These are phyloP conservation scores for Syngnathus acus DNA, from an alignment of 2,797 vertebrate genomes.

Conservation along the genomic window DNA sequence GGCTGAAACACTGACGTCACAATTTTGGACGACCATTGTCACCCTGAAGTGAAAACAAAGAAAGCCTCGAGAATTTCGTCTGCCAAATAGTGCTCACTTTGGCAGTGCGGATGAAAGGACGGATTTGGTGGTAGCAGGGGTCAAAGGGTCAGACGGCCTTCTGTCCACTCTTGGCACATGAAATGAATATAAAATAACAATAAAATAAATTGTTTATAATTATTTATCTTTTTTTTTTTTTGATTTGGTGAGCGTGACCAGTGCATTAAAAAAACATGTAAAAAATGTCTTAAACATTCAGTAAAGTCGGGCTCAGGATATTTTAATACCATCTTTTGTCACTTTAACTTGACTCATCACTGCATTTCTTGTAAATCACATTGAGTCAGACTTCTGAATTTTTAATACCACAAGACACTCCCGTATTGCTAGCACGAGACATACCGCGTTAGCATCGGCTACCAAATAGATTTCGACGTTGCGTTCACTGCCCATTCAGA, in stretches of 20 bases:
- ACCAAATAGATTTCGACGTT: not conserved
- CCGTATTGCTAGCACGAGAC: not conserved
- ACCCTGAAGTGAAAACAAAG: not conserved
- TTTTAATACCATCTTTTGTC: slow-evolving; percentile 2
- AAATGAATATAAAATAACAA: no score
- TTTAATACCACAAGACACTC: not conserved
- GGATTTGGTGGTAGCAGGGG: not conserved
- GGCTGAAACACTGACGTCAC: not conserved
- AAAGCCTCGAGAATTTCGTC: not conserved
- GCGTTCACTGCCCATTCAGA: slow-evolving; percentile 9
- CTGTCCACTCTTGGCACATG: not conserved
- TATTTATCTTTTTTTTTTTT: not conserved
- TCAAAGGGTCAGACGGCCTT: not conserved
- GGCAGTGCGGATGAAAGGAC: not conserved
- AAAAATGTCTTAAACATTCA: not conserved
- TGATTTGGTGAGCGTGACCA: not conserved
- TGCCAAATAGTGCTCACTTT: not conserved
- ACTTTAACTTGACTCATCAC: not conserved
- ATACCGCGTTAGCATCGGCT: not conserved
- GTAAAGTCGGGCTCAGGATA: not conserved
- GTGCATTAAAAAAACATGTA: not conserved
- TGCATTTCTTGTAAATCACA: slow-evolving; percentile 1
- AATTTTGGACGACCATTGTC: not conserved
- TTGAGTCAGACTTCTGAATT: not conserved
- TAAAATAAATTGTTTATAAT: no score